Percentiles rank a stretch among this genome's conserved stretches.
phyloP scores from a whole-genome alignment of 2,113 vertebrate species.

The Bambusicola thoracicus region DNA sequence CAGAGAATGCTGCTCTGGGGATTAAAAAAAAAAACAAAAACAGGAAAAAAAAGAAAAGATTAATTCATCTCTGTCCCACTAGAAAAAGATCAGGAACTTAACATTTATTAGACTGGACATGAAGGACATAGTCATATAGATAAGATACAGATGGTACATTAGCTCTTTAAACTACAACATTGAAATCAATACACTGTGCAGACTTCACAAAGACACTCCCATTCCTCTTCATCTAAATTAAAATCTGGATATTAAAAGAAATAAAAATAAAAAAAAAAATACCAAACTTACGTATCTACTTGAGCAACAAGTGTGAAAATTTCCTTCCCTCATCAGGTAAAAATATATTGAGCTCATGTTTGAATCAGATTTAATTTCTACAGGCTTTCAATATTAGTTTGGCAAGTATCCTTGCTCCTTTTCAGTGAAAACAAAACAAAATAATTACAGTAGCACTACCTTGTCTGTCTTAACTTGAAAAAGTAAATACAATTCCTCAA shows the following conservation, averaged over 20 bases:
- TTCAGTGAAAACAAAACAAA: conserved; percentile 39
- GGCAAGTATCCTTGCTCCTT: background rate
- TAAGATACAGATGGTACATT: conserved; percentile 62
- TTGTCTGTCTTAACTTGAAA: conserved; percentile 7
- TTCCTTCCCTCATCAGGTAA: conserved; percentile 30
- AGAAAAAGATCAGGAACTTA: conserved; percentile 29
- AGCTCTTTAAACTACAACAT: conserved; percentile 55
- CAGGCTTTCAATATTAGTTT: conserved; percentile 16
- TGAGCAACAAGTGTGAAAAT: conserved; percentile 47
- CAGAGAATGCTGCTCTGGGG: background rate
- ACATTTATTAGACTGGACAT: conserved; percentile 68
- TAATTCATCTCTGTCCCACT: conserved; percentile 2
- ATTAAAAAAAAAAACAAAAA: background rate
- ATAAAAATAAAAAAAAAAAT: conserved; percentile 18
- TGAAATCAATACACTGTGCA: conserved; percentile 60
- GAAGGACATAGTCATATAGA: conserved; percentile 66
- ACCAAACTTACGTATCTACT: background rate
- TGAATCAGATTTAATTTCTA: conserved; percentile 56
- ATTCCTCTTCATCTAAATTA: conserved; percentile 69
- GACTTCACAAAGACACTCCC: conserved; percentile 43
- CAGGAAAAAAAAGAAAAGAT: background rate
- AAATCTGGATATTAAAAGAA: conserved; percentile 48
- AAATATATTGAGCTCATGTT: background rate
- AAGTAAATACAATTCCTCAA: background rate
- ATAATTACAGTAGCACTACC: background rate